Evolutionary conservation across 2,113 vertebrate species (phyloP).

Genomic region (Clarias macrocephalus): DNA sequence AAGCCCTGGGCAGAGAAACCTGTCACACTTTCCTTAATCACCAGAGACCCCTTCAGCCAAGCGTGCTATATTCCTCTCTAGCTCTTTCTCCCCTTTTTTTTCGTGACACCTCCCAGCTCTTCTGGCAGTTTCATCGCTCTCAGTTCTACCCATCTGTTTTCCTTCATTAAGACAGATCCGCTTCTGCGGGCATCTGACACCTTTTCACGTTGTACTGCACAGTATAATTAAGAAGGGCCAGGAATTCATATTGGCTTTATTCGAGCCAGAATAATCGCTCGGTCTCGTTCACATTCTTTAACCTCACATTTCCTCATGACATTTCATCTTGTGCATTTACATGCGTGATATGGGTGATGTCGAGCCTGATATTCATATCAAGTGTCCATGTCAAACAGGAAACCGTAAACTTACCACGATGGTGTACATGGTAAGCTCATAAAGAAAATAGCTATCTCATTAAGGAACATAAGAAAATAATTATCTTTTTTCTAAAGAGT

Average conservation of each 20-base stretch:
- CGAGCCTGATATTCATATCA: background rate
- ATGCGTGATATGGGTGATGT: background rate
- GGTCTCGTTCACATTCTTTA: background rate
- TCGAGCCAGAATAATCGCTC: constrained; percentile 12
- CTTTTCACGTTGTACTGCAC: constrained; percentile 71
- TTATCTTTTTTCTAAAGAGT: background rate
- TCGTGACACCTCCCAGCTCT: constrained; percentile 56
- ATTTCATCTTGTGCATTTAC: background rate
- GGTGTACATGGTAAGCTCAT: background rate
- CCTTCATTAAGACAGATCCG: constrained; percentile 76
- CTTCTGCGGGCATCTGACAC: constrained; percentile 71
- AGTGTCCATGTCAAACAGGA: background rate
- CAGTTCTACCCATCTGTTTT: constrained; percentile 74
- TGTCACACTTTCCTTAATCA: constrained; percentile 43
- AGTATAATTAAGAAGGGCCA: constrained; percentile 71
- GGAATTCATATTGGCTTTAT: constrained; percentile 55
- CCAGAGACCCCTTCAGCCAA: constrained; percentile 39
- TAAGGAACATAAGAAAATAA: background rate
- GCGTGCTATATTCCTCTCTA: constrained; percentile 14
- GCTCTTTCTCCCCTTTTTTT: constrained; percentile 18
- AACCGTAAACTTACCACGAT: background rate
- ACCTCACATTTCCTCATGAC: background rate
- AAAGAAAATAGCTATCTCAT: background rate
- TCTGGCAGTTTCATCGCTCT: constrained; percentile 62
- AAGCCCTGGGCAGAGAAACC: constrained; percentile 29